A percentile compares a stretch with the other conserved stretches of the same genome.
Conservation (phyloP, 2,888 invertebrate species). For the Pecten maximus region DNA sequence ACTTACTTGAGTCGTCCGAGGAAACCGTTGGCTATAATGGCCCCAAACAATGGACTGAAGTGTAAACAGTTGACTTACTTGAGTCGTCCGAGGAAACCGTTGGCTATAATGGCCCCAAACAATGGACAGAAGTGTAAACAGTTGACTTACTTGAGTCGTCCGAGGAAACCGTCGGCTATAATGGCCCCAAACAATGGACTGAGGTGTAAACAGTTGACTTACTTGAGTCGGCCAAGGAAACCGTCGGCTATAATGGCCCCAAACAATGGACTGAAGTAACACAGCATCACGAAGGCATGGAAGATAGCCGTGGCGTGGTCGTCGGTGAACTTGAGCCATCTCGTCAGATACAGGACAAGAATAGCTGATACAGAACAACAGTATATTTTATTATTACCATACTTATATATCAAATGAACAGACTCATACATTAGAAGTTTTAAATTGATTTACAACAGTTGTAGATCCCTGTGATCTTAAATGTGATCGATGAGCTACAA, state of each 20-base stretch:
- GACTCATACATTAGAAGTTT: no score
- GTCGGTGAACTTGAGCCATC: conserved; percentile 89
- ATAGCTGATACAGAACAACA: no score
- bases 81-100: conserved; percentile 95
- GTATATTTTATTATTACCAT: no score
- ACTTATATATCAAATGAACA: no score
- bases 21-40: no score
- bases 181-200: conserved; percentile 91
- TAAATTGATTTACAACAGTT: no score
- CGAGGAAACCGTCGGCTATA: conserved; percentile 94
- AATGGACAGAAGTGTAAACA: background rate
- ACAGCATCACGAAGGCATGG: conserved; percentile 94
- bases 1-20: no score
- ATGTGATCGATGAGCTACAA: no score
- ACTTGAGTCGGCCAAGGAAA: conserved; percentile 93
- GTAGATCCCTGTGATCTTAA: no score
- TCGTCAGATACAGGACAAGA: conserved; percentile 92
- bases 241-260: conserved; percentile 98
- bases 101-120: conserved; percentile 96
- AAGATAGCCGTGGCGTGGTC: conserved; percentile 92
- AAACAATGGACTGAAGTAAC: conserved; percentile 93
- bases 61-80: conserved; percentile 82
- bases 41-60: no score
- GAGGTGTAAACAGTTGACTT: conserved; percentile 43
- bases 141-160: conserved; percentile 88